phyloP scores from a whole-genome alignment of 2,113 vertebrate genomes.

The Scolopax mira region DNA sequence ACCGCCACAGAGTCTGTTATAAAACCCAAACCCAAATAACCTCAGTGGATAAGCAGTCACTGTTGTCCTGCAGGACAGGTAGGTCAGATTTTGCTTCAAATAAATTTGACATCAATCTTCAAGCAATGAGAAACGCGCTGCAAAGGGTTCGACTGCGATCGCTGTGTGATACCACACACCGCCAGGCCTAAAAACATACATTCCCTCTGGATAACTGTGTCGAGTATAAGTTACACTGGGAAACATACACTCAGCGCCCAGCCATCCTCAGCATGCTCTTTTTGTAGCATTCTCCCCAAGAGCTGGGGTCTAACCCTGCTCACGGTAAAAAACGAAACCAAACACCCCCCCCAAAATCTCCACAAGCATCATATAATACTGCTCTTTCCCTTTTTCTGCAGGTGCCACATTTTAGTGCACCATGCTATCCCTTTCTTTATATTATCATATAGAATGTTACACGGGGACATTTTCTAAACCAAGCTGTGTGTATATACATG shows the following conservation, averaged over 20 bases:
- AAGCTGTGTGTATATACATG: neutral
- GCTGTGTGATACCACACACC: neutral
- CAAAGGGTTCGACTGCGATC: neutral
- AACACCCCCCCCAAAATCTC: neutral
- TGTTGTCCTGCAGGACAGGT: accelerated
- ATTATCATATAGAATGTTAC: neutral
- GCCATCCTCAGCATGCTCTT: neutral
- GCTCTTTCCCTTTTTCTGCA: neutral
- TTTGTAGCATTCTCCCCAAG: accelerated
- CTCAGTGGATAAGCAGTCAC: neutral
- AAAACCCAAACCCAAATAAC: neutral
- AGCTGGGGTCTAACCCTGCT: neutral
- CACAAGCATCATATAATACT: neutral
- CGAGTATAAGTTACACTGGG: neutral
- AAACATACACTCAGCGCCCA: neutral
- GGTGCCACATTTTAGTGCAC: neutral
- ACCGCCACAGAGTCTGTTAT: conserved; percentile 85
- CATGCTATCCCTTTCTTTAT: neutral
- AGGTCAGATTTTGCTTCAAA: neutral
- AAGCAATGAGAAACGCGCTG: neutral
- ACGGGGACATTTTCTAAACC: neutral
- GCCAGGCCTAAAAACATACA: neutral
- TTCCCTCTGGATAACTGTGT: neutral
- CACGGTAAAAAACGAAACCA: neutral
- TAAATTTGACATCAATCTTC: neutral